A percentile compares a stretch with the other conserved stretches of the same genome.
phyloP scores from a whole-genome alignment of 2,888 invertebrate genomes.

The Megaustenia siamemsis region DNA sequence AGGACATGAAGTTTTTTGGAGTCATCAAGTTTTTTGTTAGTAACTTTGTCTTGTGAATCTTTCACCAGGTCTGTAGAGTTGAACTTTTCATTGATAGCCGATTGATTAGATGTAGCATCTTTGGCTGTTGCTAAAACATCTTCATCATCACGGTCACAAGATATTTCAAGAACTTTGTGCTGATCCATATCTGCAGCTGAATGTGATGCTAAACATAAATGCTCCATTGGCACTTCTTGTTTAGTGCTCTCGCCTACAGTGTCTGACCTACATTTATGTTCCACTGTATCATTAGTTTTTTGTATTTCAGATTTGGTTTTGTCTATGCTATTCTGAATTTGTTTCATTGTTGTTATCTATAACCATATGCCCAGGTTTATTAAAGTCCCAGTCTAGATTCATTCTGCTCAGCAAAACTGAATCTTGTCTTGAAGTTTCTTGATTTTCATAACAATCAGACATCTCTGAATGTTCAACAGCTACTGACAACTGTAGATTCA shows the following conservation, averaged over 20 bases:
- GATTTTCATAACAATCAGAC: background rate
- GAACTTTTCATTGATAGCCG: background rate
- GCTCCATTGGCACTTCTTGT: background rate
- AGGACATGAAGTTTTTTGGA: background rate
- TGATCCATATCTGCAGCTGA: background rate
- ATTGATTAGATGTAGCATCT: background rate
- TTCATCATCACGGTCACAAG: background rate
- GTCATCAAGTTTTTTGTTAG: background rate
- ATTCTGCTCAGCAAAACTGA: background rate
- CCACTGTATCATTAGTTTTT: background rate
- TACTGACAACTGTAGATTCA: background rate
- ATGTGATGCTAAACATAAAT: background rate
- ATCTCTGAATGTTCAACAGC: background rate
- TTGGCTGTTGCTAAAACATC: background rate
- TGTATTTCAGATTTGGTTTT: background rate
- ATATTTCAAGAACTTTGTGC: background rate
- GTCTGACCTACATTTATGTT: background rate
- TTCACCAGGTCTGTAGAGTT: background rate
- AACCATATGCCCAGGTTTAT: constrained; percentile 9
- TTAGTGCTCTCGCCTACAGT: background rate
- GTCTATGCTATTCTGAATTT: background rate
- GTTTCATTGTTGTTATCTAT: background rate
- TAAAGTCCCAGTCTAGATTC: background rate
- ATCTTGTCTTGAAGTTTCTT: constrained; percentile 1
- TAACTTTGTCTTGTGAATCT: background rate